Evolutionary conservation across 2,888 invertebrate species (phyloP).

Genomic region (Monochamus alternatus): DNA sequence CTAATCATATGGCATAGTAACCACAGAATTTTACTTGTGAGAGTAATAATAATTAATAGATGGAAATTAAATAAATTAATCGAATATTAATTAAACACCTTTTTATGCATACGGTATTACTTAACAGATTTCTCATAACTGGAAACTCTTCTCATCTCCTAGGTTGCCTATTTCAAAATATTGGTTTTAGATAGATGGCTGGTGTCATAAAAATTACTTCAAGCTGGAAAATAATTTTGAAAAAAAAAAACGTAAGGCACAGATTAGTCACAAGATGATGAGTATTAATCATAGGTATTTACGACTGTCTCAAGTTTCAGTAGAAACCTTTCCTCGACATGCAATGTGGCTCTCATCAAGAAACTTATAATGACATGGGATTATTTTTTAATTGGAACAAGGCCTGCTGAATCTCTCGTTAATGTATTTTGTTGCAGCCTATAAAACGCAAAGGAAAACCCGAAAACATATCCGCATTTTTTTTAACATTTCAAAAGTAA

Average conservation of each 20-base stretch:
- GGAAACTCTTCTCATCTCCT: not conserved
- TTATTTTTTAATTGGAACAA: slow-evolving; percentile 11
- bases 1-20: not conserved
- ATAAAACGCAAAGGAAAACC: not conserved
- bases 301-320: not conserved
- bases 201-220: no score
- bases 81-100: not conserved
- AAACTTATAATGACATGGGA: slow-evolving; percentile 3
- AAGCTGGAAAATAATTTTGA: no score
- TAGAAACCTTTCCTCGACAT: not conserved
- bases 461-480: not conserved
- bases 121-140: not conserved
- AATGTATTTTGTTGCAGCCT: slow-evolving; percentile 9
- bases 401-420: slow-evolving; percentile 2
- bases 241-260: no score
- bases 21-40: not conserved
- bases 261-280: no score
- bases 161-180: no score
- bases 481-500: not conserved
- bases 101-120: not conserved
- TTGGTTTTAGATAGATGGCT: no score
- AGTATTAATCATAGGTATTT: no score
- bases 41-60: not conserved
- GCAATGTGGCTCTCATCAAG: slow-evolving; percentile 4
- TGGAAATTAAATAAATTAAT: not conserved